A percentile compares a stretch with the other conserved stretches of the same genome.
These are phyloP conservation scores for Ciona savignyi DNA, from an alignment of 23 tunicate genomes.

Conservation along the genomic window DNA sequence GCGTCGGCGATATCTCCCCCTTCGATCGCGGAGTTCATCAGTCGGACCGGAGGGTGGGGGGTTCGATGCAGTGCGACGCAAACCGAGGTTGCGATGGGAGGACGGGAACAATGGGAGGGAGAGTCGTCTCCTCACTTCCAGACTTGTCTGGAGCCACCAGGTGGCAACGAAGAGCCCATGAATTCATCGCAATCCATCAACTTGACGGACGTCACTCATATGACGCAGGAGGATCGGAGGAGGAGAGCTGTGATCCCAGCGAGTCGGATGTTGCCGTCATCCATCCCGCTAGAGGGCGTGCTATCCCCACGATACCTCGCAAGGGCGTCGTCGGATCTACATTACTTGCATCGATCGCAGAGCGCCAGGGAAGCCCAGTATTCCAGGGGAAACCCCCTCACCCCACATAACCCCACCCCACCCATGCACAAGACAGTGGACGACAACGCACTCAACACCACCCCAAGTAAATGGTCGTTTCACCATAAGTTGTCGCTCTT, in stretches of 20 bases:
- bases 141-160: not conserved
- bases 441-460: not conserved
- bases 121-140: not conserved
- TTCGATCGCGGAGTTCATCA: constrained; percentile 20
- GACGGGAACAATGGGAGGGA: not conserved
- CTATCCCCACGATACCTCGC: not conserved
- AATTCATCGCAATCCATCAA: not conserved
- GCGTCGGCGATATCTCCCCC: constrained; percentile 19
- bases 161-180: not conserved
- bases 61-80: not conserved
- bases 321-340: not conserved
- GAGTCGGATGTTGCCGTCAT: not conserved
- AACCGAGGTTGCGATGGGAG: not conserved
- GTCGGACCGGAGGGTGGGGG: constrained; percentile 33
- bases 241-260: constrained; percentile 1
- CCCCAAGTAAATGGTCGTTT: constrained; percentile 83
- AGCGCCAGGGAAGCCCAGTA: not conserved
- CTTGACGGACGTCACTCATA: not conserved
- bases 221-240: not conserved
- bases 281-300: not conserved
- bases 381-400: no score
- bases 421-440: not conserved
- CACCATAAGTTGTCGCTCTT: constrained; percentile 46
- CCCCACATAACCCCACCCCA: no score
- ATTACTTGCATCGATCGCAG: not conserved